Evolutionary conservation across 2,113 vertebrate species (phyloP).

Genomic region (Myrmophylax atrothorax): DNA sequence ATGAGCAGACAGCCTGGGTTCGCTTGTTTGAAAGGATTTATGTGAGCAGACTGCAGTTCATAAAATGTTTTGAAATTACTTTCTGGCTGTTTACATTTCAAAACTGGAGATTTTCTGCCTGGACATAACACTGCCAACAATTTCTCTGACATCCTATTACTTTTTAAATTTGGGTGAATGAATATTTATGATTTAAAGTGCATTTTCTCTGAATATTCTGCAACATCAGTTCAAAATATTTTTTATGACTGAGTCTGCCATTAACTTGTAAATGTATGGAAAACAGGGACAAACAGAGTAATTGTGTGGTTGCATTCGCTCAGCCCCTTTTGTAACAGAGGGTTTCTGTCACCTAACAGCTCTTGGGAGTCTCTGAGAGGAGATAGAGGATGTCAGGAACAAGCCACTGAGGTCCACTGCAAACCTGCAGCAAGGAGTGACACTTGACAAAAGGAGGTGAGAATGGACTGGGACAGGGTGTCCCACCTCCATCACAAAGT

Average conservation of each 20-base stretch:
- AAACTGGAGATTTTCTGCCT: not conserved
- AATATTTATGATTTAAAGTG: constrained; percentile 22
- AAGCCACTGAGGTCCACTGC: not conserved
- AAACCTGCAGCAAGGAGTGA: rapidly evolving
- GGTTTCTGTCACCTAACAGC: not conserved
- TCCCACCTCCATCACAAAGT: not conserved
- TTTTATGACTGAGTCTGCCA: not conserved
- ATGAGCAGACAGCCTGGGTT: not conserved
- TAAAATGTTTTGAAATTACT: not conserved
- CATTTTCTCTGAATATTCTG: constrained; percentile 5
- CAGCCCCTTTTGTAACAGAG: not conserved
- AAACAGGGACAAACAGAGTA: not conserved
- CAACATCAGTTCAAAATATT: not conserved
- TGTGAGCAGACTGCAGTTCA: not conserved
- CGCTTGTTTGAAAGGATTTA: not conserved
- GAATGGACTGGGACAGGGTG: not conserved
- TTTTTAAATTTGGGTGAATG: not conserved
- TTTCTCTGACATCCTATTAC: not conserved
- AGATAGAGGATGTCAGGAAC: not conserved
- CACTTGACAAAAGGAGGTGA: not conserved
- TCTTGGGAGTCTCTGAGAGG: not conserved
- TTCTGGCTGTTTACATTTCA: not conserved
- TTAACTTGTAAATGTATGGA: not conserved
- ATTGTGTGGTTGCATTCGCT: not conserved
- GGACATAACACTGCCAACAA: not conserved